Conservation (phyloP, 2,797 vertebrate genomes). For the Spinus pinus region DNA sequence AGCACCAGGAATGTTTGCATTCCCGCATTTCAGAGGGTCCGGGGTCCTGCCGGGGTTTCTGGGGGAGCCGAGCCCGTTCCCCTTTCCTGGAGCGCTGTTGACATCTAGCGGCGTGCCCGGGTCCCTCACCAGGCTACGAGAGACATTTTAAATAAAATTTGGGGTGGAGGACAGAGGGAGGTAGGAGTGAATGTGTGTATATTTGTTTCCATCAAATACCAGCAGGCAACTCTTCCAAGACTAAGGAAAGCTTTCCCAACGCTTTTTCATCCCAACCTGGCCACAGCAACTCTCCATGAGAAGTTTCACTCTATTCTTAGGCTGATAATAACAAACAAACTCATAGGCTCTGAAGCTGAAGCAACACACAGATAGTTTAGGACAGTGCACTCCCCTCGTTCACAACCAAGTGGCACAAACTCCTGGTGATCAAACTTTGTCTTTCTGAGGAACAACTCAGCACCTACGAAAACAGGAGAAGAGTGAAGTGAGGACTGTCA, state of each 20-base stretch:
- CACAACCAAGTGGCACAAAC: neutral
- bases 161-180: rapidly evolving
- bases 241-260: neutral
- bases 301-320: neutral
- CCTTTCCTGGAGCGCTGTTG: neutral
- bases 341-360: neutral
- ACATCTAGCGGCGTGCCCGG: slow-evolving; percentile 7
- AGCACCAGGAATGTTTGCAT: rapidly evolving
- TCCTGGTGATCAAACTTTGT: neutral
- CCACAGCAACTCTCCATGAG: rapidly evolving
- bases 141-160: rapidly evolving
- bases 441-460: neutral
- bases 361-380: neutral
- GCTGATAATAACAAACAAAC: neutral
- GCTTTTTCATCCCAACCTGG: neutral
- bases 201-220: neutral
- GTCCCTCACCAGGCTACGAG: rapidly evolving
- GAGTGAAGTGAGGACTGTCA: neutral
- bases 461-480: neutral
- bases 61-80: rapidly evolving
- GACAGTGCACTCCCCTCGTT: neutral
- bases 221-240: neutral
- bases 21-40: rapidly evolving
- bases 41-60: rapidly evolving
- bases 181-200: rapidly evolving